phyloP scores from a whole-genome alignment of 1,140 invertebrate species.

The Drosophila seguyi region DNA sequence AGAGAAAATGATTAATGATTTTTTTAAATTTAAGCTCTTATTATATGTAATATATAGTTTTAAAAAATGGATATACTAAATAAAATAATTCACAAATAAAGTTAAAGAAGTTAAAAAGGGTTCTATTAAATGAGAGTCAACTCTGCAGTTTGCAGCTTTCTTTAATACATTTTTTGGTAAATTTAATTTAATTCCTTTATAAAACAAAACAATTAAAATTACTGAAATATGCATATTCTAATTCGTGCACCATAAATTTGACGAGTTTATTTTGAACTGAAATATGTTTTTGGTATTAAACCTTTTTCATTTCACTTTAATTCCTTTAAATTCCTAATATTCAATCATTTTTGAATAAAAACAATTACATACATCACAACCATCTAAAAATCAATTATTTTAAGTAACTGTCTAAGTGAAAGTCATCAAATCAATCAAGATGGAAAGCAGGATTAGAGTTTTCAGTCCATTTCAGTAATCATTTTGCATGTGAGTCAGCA shows the following conservation, averaged over 20 bases:
- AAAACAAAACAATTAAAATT: too few species aligned
- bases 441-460: conserved; percentile 8
- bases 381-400: neutral
- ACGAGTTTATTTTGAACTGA: too few species aligned
- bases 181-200: too few species aligned
- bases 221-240: too few species aligned
- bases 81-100: neutral
- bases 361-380: neutral
- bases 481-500: conserved; percentile 50
- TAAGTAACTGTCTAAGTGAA: conserved; percentile 2
- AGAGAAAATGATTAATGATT: neutral
- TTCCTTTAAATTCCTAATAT: neutral
- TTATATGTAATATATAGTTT: too few species aligned
- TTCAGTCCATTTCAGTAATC: conserved; percentile 13
- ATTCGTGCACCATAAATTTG: too few species aligned
- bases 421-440: conserved; percentile 39
- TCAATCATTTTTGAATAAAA: neutral
- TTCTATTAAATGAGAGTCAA: too few species aligned
- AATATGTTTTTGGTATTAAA: too few species aligned
- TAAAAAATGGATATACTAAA: neutral
- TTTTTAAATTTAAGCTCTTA: too few species aligned
- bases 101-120: neutral
- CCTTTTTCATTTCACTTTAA: neutral
- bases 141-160: too few species aligned
- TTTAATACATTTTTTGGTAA: too few species aligned